phyloP scores from a whole-genome alignment of 2,888 invertebrate genomes.

The Andrena hattorfiana region DNA sequence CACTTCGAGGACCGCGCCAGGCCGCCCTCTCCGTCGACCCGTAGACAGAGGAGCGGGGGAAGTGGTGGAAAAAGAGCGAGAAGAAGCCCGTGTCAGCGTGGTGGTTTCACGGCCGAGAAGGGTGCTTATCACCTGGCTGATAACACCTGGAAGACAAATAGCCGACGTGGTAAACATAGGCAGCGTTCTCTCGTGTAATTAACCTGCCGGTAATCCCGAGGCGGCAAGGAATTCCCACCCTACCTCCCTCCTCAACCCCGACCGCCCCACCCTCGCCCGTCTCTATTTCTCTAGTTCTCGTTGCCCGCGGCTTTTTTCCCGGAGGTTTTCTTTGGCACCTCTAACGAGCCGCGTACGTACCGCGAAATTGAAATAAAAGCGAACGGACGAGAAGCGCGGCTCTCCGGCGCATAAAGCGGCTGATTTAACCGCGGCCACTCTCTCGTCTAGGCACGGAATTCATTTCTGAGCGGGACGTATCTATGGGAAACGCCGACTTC shows the following conservation, averaged over 20 bases:
- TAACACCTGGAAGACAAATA: conserved; percentile 68
- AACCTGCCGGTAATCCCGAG: conserved; percentile 48
- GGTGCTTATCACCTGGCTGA: conserved; percentile 74
- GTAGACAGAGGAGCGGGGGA: neutral
- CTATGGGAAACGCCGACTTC: conserved; percentile 24
- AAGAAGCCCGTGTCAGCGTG: conserved; percentile 53
- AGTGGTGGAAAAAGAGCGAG: conserved; percentile 35
- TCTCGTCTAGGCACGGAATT: conserved; percentile 28
- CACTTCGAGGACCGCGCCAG: conserved; percentile 31
- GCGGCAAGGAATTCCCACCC: conserved; percentile 34
- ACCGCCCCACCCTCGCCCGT: neutral
- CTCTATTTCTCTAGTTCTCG: conserved; percentile 10
- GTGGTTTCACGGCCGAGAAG: conserved; percentile 56
- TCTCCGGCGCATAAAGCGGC: conserved; percentile 43
- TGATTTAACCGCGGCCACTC: conserved; percentile 44
- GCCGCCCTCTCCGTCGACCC: conserved; percentile 49
- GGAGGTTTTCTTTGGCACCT: conserved; percentile 32
- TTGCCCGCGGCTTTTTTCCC: conserved; percentile 17
- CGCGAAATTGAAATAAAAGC: conserved; percentile 59
- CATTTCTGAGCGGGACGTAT: conserved; percentile 37
- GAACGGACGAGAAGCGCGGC: conserved; percentile 30
- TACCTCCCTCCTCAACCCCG: neutral
- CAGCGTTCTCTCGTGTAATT: conserved; percentile 54
- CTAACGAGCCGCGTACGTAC: conserved; percentile 52
- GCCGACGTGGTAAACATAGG: conserved; percentile 53